These are phyloP conservation scores for Elachura formosa DNA, from an alignment of 2,113 vertebrate genomes.

Conservation along the genomic window DNA sequence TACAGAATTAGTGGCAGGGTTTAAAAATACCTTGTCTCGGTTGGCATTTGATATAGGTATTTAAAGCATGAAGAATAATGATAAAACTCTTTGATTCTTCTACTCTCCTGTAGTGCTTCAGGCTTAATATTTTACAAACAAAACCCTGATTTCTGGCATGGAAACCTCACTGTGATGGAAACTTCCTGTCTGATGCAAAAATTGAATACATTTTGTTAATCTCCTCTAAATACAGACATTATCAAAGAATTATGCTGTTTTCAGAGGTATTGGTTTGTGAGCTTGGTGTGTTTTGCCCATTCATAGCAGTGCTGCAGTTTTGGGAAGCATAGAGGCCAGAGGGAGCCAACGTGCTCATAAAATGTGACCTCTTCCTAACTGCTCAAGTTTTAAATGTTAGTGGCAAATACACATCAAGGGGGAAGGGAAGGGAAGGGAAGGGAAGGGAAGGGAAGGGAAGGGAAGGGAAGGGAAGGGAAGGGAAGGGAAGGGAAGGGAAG, in stretches of 20 bases:
- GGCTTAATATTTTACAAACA: constrained; percentile 1
- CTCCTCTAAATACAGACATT: neutral
- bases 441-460: no score
- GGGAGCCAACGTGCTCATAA: neutral
- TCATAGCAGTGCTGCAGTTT: neutral
- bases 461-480: no score
- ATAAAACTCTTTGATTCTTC: constrained; percentile 50
- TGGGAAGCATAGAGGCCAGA: neutral
- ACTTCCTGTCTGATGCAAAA: neutral
- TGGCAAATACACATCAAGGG: neutral
- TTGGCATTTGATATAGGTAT: constrained; percentile 67
- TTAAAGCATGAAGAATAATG: constrained; percentile 70
- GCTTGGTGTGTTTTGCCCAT: neutral
- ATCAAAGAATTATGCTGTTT: neutral
- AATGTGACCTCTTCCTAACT: neutral
- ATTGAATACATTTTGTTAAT: neutral
- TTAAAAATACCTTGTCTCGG: constrained; percentile 74
- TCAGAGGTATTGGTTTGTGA: neutral
- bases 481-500: no score
- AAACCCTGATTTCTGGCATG: neutral
- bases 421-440: neutral
- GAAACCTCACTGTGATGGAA: neutral
- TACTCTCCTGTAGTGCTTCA: constrained; percentile 43
- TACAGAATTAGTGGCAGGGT: constrained; percentile 47
- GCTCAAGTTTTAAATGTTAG: neutral